A percentile compares a stretch with the other conserved stretches of the same genome.
Conservation (phyloP, 2,797 vertebrate species). For the Hozukius guyotensis region DNA sequence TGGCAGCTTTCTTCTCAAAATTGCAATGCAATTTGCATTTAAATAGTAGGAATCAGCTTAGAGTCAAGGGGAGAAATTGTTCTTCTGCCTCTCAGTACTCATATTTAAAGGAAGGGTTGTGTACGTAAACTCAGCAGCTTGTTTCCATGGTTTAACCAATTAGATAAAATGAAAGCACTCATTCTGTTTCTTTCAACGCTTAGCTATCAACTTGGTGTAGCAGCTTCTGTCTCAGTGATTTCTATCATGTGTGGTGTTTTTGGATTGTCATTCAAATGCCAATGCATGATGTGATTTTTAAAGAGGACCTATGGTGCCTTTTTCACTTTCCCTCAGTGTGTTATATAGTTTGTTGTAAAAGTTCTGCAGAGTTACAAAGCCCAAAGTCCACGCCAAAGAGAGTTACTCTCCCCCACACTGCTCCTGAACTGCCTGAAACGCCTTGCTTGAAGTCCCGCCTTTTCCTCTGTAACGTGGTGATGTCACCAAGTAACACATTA, state of each 20-base stretch:
- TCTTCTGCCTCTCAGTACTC: slow-evolving; percentile 13
- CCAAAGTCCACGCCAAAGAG: too few relatives aligned
- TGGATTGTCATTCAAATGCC: background rate
- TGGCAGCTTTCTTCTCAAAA: slow-evolving; percentile 32
- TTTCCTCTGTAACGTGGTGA: too few relatives aligned
- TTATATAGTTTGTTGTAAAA: too few relatives aligned
- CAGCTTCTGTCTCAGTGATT: background rate
- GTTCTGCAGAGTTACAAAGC: too few relatives aligned
- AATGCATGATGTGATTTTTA: slow-evolving; percentile 6
- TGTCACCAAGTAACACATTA: too few relatives aligned
- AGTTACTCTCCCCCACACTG: too few relatives aligned
- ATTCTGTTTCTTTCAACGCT: background rate
- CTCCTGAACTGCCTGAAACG: too few relatives aligned
- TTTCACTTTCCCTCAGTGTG: background rate
- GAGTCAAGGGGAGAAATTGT: slow-evolving; percentile 33
- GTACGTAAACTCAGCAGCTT: slow-evolving; percentile 2
- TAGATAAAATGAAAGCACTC: slow-evolving; percentile 3
- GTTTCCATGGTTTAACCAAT: slow-evolving; percentile 15
- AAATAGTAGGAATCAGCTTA: slow-evolving; percentile 55
- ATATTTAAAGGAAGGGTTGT: slow-evolving; percentile 34
- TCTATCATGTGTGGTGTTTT: slow-evolving; percentile 8
- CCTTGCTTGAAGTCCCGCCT: too few relatives aligned
- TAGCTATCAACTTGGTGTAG: background rate
- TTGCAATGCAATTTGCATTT: slow-evolving; percentile 59
- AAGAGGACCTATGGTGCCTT: background rate